Base-by-base conservation (phyloP, 2,113 vertebrate species). In the Corythoichthys haematopterus region DNA sequence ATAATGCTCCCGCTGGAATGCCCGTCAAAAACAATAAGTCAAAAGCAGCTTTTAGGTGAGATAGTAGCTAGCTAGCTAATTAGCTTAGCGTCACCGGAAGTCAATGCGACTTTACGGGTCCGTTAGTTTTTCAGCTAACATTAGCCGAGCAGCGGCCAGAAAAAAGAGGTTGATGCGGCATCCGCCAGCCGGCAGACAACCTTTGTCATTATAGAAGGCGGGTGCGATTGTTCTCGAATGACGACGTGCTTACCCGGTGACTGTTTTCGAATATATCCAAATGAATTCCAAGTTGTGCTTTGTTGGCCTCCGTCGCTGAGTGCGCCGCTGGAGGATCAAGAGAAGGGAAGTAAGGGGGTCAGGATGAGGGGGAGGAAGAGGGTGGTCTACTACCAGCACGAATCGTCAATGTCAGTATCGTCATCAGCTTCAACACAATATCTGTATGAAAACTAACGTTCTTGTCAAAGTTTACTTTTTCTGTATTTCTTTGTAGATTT, bases 31-130 rank as follows among this genome's bases (percentile, higher is more conserved):
- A 6, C 2, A 40, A 65, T 2, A 12, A 8, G 8, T 14, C 5
- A 38, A 65, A 38, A 65, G 0, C 47, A 16, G 6, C 0, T 15
- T 9, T 16, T 46, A n/a, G 72, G 65, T 69, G 53, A 64, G 60
- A 65, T 69, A 46, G 20, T 62, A 74, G 65, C 66, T 62, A 14
- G 48, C 33, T 74, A 57, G 36, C 43, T 6, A 56, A 11, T 63
- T 75, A 85, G 71, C 78, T 78, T 80, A 84, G 78, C 82, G 61
- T 66, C 87, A 83, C 87, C 40, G 87, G 88, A 90, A 87, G 84
- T 83, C 68, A 73, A 55, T 6, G 51, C 63, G 66, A 84, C 66
- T 76, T 33, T 20, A 55, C 46, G 40, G 71, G 62, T 68, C 69
- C 50, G 75, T 78, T 83, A 84, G 81, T 79, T 81, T 62, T 60